Base-by-base conservation (phyloP, 2,888 invertebrate genomes). In the Eristalis tenax region DNA sequence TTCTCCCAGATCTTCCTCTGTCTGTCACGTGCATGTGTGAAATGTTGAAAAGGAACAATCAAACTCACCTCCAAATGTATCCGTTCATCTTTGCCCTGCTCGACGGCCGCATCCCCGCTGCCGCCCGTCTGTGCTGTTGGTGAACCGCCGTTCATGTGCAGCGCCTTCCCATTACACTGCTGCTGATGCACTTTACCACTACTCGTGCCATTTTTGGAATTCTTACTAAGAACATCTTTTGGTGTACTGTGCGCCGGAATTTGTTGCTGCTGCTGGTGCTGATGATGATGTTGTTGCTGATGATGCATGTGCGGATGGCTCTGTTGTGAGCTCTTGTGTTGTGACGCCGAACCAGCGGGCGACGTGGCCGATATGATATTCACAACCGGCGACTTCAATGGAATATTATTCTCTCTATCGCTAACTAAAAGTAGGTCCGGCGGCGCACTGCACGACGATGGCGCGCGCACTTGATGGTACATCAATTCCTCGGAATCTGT, bases 401-500 rank as follows among this genome's bases (percentile, higher is more conserved):
- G 91, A 82, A 92, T 91, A 90, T 92, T 92, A 89, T 92, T 92
- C 89, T 94, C 95, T 76, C 95, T 93, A 71, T 93, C 93, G 90
- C 94, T 95, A 23, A 95, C 95, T 90, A 95, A 90, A 89, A 95
- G 91, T 89, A 95, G 91, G 91, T 95, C 95, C 11, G 95, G 95
- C 11, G 95, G 95, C 8, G 95, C 95, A 66, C 95, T 95, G 89
- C 95, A 95, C 43, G 95, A 95, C 15, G 95, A 95, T 63, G 94
- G 94, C 59, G 95, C 95, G 61, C 95, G 93, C 63, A 93, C 92
- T 89, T 93, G 93, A 89, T 92, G 92, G 64, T 95, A 95, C 90
- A 96, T 94, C 91, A 96, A 92, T 91, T 96, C 96, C 90, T 96
- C 96, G 0, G 96, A 96, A 91, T 96, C 96, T 59, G 96, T 95